Percentiles rank a stretch among this genome's conserved stretches.
Evolutionary conservation across 64 coral and sea anemone species (phyloP).

Genomic region (Porites australiensis): DNA sequence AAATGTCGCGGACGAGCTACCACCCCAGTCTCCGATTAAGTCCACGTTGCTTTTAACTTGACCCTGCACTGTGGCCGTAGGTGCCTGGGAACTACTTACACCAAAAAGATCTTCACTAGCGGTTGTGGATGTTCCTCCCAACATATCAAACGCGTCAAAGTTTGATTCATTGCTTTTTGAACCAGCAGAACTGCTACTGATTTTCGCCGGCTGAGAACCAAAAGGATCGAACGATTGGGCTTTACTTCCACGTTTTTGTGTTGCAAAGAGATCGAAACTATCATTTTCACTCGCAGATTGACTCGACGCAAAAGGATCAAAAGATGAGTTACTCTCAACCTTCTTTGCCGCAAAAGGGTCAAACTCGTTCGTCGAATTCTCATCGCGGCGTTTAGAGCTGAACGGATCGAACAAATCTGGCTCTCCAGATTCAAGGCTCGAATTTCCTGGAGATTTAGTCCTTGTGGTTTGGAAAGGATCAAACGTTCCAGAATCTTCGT

Average conservation of each 20-base stretch:
- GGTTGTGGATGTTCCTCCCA: background rate
- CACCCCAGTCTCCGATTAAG: constrained; percentile 82
- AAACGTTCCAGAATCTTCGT: constrained; percentile 55
- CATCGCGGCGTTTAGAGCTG: background rate
- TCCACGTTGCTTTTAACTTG: constrained; percentile 54
- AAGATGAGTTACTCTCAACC: background rate
- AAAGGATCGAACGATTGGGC: background rate
- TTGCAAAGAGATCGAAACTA: background rate
- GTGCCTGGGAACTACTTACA: constrained; percentile 32
- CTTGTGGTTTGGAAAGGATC: constrained; percentile 55
- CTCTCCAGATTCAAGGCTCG: background rate
- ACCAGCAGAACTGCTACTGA: background rate
- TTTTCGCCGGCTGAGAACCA: background rate
- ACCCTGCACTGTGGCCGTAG: constrained; percentile 18
- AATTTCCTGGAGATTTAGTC: constrained; percentile 2
- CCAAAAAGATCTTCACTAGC: constrained; percentile 8
- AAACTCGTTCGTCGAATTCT: constrained; percentile 45
- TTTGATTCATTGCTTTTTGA: constrained; percentile 3
- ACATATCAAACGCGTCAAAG: constrained; percentile 14
- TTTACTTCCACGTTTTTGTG: background rate
- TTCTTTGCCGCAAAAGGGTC: constrained; percentile 62
- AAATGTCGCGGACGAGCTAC: constrained; percentile 28
- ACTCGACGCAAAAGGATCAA: background rate
- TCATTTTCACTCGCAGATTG: background rate
- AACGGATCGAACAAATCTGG: constrained; percentile 63